Evolutionary conservation across 2,797 vertebrate genomes (phyloP), one percentile per base, ranked within the genome.

Genomic region (Psittacula echo): DNA sequence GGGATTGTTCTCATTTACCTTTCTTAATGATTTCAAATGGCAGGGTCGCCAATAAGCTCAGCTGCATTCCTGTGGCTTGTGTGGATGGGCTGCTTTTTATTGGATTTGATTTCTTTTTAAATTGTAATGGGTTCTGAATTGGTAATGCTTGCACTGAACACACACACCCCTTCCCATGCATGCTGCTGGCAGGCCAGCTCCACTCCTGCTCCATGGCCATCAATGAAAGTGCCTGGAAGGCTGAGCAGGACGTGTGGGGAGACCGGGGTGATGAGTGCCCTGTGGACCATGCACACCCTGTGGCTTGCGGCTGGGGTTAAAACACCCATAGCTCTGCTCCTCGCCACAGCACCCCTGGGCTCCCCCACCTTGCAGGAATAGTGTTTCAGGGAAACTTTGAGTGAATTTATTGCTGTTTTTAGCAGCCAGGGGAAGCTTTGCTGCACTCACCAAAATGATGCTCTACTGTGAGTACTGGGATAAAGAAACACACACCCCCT

Each of bases 41-140:
- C 71, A 48, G 58, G 79, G 68, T 87, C 2, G 2, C 76, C 85
- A 76, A 19, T 90, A 86, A 90, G 41, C 72, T 85, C 41, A 72
- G 73, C 81, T 85, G 54, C 80, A 83, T 96, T 97, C 80, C 92
- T 90, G 90, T 86, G 92, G 92, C 72, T 94, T 82, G 41, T 74
- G 80, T 67, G 56, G 21, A 90, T 2, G 1, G 29, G 48, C 61
- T 89, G 88, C 62, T 86, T 90, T 93, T 81, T 44, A 50, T 89
- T 94, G 60, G 21, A 64, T 86, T 81, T 60, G 45, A 73, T 94
- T 72, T 82, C 56, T 92, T 90, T 76, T 76, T 50, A 75, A 92
- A 76, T 67, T 66, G 51, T 75, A 83, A 88, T 62, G 41, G 50
- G 79, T 89, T 96, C 60, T 93, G 79, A 68, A 78, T 41, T 75